Base-by-base conservation (phyloP, 2,888 invertebrate species). In the Campaea margaritaria region DNA sequence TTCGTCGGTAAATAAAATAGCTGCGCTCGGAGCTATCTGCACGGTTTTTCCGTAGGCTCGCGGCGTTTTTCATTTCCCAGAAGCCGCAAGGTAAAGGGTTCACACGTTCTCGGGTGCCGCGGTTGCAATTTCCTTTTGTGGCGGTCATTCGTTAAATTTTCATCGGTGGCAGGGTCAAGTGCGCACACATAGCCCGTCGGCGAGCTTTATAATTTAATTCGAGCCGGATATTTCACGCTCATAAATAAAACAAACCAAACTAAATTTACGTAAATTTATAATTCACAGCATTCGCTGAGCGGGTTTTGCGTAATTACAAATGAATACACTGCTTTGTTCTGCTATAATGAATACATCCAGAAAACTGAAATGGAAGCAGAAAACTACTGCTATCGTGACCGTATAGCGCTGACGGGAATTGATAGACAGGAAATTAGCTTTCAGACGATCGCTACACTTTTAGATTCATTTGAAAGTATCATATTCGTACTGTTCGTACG, bases 141-240 rank as follows among this genome's bases (percentile, higher is more conserved):
- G 82, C 76, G 74, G 73, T 74, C 79, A 81, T 85, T 86, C 85
- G 85, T 87, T 86, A 87, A 86, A 83, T 78, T 86, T 86, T 85
- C 82, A 87, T 79, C 72, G 76, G 74, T 60, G 72, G 76, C 70
- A 73, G 81, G 81, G 79, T 81, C 79, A 82, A 81, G 80, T 73
- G 73, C 73, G 71, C 70, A 66, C 70, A 71, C 70, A 73, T 66
- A 68, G 72, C 62, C 62, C 67, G 67, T 73, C 65, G 53, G 65
- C 67, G 72, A 58, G 75, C 73, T 82, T 75, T 75, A 82, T 82
- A 80, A 83, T 83, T 83, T 80, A 80, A 83, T 82, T 81, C 79
- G 63, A 72, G 67, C 70, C 72, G 76, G 75, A 82, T 82, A 81
- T 81, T 82, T 76, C 72, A 68, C 67, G 63, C 69, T 76, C 78